Evolutionary conservation across 2,888 invertebrate genomes (phyloP), one percentile per base, ranked within the genome.

Genomic region (Mystacides longicornis): DNA sequence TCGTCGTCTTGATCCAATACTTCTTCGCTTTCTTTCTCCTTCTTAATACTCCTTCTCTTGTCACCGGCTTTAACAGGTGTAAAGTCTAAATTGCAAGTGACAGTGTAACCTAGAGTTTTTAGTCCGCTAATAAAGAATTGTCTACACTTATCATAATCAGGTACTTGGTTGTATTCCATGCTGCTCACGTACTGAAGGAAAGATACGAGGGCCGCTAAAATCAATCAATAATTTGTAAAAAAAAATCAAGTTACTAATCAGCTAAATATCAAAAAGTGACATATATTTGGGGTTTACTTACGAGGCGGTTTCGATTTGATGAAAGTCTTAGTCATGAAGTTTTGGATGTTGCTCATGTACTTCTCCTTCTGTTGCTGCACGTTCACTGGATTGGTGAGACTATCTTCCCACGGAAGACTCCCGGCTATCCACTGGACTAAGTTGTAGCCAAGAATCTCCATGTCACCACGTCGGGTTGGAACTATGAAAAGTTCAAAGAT

Each of bases 401-500:
- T 72, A 49, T 78, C 80, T 66, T 89, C 87, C 96, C 96, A 97
- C 0, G 95, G 95, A 62, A 97, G 73, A 59, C 78, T 76, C 0
- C 88, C 86, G 21, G 85, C 84, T 43, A 92, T 67, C 98, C 98
- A 98, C 66, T 93, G 90, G 43, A 97, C 80, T 68, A 98, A 77
- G 72, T 97, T 98, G 70, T 92, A 99, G 1, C 85, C 92, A 3
- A 98, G 78, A 62, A 96, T 93, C 75, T 99, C 97, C 18, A 98
- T 73, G 71, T 99, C 98, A 0, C 95, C 91, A 46, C 97, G 79
- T 81, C 89, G 86, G 14, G 93, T 93, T 27, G 88, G 75, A 48
- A 86, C 86, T 78, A 93, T 93, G 23, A 88, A 75, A 48, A 86
- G 86, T 78, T 70, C 68, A 67, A 23, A 73, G n/a, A n/a, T n/a